Evolutionary conservation across 2,888 invertebrate species (phyloP).

Genomic region (Camponotus fellah): DNA sequence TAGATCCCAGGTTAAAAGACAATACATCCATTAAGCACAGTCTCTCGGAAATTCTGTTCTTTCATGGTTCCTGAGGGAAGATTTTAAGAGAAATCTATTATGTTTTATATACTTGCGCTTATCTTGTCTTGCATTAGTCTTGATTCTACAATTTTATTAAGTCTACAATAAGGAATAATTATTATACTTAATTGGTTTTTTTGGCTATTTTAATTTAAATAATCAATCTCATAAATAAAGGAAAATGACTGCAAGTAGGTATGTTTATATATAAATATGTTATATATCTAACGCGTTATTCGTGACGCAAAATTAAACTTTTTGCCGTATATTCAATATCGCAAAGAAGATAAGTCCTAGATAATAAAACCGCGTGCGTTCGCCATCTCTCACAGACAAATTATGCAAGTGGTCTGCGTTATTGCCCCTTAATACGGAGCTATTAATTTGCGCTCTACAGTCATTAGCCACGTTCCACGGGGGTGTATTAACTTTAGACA

Average conservation of each 20-base stretch:
- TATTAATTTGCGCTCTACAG: slow-evolving; percentile 76
- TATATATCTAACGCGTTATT: neutral
- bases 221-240: neutral
- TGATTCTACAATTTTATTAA: slow-evolving; percentile 1
- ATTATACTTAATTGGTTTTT: neutral
- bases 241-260: neutral
- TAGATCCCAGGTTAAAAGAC: slow-evolving; percentile 50
- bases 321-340: neutral
- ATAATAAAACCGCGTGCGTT: neutral
- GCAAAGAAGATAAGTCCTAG: neutral
- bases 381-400: slow-evolving; percentile 12
- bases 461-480: slow-evolving; percentile 71
- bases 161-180: neutral
- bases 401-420: slow-evolving; percentile 56
- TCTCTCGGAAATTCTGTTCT: slow-evolving; percentile 39
- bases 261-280: neutral
- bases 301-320: neutral
- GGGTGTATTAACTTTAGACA: slow-evolving; percentile 76
- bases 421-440: slow-evolving; percentile 71
- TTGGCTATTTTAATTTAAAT: neutral
- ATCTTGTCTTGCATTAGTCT: slow-evolving; percentile 23
- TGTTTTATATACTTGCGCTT: slow-evolving; percentile 29
- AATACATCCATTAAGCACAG: slow-evolving; percentile 48
- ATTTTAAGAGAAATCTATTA: slow-evolving; percentile 24
- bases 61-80: neutral